Evolutionary conservation across 2,888 invertebrate species (phyloP).

Genomic region (Xylocampa areola): DNA sequence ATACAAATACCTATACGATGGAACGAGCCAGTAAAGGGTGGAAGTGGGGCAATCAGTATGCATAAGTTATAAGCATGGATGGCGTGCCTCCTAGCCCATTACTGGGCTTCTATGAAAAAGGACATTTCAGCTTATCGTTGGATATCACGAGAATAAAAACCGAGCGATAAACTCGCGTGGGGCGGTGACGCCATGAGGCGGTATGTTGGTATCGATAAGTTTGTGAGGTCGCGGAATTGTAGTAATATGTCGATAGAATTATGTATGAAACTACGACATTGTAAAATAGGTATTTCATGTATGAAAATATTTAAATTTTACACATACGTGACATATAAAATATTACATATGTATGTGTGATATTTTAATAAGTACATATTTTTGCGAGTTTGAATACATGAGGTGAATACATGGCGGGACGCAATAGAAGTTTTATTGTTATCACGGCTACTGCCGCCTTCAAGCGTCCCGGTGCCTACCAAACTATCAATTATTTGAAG

Average conservation of each 20-base stretch:
- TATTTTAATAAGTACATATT: no score
- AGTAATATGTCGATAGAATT: slow-evolving; percentile 17
- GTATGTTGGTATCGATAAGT: slow-evolving; percentile 38
- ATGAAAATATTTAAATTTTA: no score
- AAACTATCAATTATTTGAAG: no score
- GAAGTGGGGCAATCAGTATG: slow-evolving; percentile 84
- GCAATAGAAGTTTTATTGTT: no score
- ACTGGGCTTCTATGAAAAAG: slow-evolving; percentile 89
- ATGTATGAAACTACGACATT: no score
- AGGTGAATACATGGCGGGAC: no score
- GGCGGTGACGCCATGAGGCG: slow-evolving; percentile 26
- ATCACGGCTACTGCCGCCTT: no score
- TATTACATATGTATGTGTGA: no score
- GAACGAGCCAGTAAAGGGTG: slow-evolving; percentile 80
- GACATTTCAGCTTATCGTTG: slow-evolving; percentile 88
- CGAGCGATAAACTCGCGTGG: slow-evolving; percentile 82
- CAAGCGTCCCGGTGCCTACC: no score
- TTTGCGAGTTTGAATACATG: no score
- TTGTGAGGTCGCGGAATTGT: slow-evolving; percentile 32
- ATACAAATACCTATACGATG: slow-evolving; percentile 57
- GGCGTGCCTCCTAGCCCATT: slow-evolving; percentile 86
- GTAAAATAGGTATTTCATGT: no score
- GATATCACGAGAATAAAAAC: slow-evolving; percentile 89
- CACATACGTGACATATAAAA: no score
- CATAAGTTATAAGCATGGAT: slow-evolving; percentile 86